phyloP scores from a whole-genome alignment of 1,140 invertebrate species.

The Popillia japonica region DNA sequence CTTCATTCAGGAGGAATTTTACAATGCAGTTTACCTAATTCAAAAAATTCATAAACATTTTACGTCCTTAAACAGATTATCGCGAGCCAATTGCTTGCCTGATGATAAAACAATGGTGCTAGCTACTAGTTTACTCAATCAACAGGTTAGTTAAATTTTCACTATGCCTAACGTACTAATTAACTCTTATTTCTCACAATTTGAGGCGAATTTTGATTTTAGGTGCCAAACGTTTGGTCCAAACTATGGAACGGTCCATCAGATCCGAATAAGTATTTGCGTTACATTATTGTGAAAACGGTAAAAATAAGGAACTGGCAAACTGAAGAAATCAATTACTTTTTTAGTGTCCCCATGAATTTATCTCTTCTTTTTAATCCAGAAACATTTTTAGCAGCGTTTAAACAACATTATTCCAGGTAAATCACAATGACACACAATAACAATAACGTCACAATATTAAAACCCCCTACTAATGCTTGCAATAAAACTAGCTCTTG shows the following conservation, averaged over 20 bases:
- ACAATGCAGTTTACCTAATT: slow-evolving; percentile 62
- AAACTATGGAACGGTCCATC: slow-evolving; percentile 80
- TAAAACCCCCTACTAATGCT: no score
- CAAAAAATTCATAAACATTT: slow-evolving; percentile 68
- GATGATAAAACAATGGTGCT: slow-evolving; percentile 64
- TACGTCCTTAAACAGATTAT: slow-evolving; percentile 69
- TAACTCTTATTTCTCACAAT: no score
- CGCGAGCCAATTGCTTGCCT: slow-evolving; percentile 66
- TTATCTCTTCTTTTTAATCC: slow-evolving; percentile 81
- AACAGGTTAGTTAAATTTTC: slow-evolving; percentile 58
- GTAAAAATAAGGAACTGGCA: slow-evolving; percentile 61
- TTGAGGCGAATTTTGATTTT: slow-evolving; percentile 61
- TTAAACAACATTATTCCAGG: slow-evolving; percentile 82
- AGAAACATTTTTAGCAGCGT: slow-evolving; percentile 81
- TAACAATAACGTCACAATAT: no score
- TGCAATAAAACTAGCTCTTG: no score
- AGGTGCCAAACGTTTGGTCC: slow-evolving; percentile 77
- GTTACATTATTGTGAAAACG: slow-evolving; percentile 70
- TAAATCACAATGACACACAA: no score
- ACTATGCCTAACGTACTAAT: no score
- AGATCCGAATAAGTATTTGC: slow-evolving; percentile 76
- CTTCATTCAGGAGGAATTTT: slow-evolving; percentile 68
- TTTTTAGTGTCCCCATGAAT: slow-evolving; percentile 69
- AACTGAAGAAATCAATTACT: slow-evolving; percentile 57
- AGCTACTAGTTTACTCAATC: slow-evolving; percentile 66